phyloP scores from a whole-genome alignment of 2,888 invertebrate species.

The Clitarchus hookeri region DNA sequence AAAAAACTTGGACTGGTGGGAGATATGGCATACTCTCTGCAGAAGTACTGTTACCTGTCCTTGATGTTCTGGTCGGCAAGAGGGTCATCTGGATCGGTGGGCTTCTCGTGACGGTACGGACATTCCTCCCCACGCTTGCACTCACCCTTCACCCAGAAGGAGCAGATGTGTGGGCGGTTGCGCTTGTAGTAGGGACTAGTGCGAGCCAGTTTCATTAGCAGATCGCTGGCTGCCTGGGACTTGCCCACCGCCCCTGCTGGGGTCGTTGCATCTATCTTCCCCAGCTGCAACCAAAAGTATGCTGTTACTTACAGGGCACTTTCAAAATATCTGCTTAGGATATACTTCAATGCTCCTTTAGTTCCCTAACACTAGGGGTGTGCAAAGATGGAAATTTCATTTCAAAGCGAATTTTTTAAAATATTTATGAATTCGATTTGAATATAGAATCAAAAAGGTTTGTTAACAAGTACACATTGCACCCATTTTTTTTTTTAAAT shows the following conservation, averaged over 20 bases:
- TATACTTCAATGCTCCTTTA: no score
- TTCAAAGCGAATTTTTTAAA: no score
- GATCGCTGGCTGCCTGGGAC: slow-evolving; percentile 77
- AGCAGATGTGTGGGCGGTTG: slow-evolving; percentile 94
- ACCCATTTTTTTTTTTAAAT: no score
- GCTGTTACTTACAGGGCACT: no score
- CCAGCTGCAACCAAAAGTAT: slow-evolving; percentile 41
- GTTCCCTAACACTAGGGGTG: no score
- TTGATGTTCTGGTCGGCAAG: slow-evolving; percentile 95
- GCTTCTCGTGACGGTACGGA: slow-evolving; percentile 94
- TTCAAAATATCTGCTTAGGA: no score
- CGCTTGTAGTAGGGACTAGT: slow-evolving; percentile 95
- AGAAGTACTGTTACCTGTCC: slow-evolving; percentile 62
- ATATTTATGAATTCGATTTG: no score
- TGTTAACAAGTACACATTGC: no score
- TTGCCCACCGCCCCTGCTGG: slow-evolving; percentile 68
- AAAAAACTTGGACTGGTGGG: no score
- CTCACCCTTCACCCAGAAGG: slow-evolving; percentile 98
- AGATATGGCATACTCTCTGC: no score
- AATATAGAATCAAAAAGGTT: no score
- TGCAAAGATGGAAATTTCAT: no score
- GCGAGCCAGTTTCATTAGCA: slow-evolving; percentile 84
- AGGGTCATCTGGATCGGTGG: slow-evolving; percentile 96
- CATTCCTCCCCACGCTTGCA: slow-evolving; percentile 96
- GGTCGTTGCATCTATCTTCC: slow-evolving; percentile 51